Evolutionary conservation across 1,140 invertebrate genomes (phyloP).

Genomic region (Yoshiicerus persimilis): DNA sequence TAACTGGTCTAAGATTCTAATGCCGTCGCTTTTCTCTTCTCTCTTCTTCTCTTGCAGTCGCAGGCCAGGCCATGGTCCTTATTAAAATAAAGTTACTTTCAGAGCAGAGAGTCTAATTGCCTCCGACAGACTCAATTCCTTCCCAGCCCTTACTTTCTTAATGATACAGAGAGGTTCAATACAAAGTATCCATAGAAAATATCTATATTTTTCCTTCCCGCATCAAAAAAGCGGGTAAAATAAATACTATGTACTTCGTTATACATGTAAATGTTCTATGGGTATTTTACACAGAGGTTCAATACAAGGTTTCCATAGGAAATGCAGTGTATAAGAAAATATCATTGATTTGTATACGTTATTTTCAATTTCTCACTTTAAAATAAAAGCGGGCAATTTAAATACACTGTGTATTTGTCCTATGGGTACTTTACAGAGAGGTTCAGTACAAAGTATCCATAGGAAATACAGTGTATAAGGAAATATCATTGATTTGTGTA

Average conservation of each 20-base stretch:
- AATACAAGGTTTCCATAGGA: not conserved
- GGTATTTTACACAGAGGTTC: not conserved
- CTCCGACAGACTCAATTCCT: slow-evolving; percentile 13
- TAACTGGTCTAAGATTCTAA: not conserved
- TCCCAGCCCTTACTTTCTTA: not conserved
- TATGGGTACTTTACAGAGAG: not conserved
- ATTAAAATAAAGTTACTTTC: slow-evolving; percentile 38
- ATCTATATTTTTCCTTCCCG: too few relatives aligned
- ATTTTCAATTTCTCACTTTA: too few relatives aligned
- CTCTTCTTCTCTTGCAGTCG: not conserved
- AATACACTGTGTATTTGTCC: not conserved
- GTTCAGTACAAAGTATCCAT: not conserved
- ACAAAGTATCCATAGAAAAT: not conserved
- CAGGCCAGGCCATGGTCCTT: slow-evolving; percentile 12
- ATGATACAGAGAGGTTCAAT: not conserved
- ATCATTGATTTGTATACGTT: too few relatives aligned
- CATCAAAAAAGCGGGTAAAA: not conserved
- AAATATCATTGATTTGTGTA: too few relatives aligned
- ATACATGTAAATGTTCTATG: not conserved
- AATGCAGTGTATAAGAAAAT: too few relatives aligned
- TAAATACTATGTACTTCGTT: not conserved
- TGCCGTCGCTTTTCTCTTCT: not conserved
- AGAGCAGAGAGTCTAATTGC: slow-evolving; percentile 29
- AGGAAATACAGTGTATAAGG: too few relatives aligned
- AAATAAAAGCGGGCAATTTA: not conserved